Conservation (phyloP, 2,888 invertebrate genomes). For the Phragmatobia fuliginosa region DNA sequence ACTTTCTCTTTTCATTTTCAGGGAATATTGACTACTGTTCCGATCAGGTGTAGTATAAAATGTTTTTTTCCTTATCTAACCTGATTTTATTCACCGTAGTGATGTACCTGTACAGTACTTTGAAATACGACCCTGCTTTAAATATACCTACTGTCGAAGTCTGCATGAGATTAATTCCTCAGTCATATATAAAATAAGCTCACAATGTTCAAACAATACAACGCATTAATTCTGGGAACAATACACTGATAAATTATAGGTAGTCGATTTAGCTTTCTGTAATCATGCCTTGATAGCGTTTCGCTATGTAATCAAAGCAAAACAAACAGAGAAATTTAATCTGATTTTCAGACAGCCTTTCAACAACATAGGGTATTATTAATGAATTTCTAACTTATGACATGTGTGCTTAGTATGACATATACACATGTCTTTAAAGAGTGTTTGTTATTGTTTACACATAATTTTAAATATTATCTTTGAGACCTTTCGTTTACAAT, state of each 20-base stretch:
- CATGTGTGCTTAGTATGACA: too few species aligned
- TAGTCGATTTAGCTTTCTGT: constrained; percentile 9
- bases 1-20: too few species aligned
- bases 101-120: neutral
- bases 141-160: neutral
- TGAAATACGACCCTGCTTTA: neutral
- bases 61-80: neutral
- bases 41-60: too few species aligned
- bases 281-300: constrained; percentile 15
- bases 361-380: neutral
- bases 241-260: constrained; percentile 19
- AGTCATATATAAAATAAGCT: neutral
- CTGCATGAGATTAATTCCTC: neutral
- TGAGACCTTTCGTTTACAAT: too few species aligned
- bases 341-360: constrained; percentile 6
- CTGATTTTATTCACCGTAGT: neutral
- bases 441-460: too few species aligned
- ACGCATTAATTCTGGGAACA: constrained; percentile 13
- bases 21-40: too few species aligned
- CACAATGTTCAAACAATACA: constrained; percentile 5
- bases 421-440: too few species aligned
- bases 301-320: constrained; percentile 15
- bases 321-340: constrained; percentile 9
- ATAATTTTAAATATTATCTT: too few species aligned
- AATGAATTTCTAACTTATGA: neutral